Base-by-base conservation (phyloP, 1,140 invertebrate genomes). In the Thalassaphorura encarpata region DNA sequence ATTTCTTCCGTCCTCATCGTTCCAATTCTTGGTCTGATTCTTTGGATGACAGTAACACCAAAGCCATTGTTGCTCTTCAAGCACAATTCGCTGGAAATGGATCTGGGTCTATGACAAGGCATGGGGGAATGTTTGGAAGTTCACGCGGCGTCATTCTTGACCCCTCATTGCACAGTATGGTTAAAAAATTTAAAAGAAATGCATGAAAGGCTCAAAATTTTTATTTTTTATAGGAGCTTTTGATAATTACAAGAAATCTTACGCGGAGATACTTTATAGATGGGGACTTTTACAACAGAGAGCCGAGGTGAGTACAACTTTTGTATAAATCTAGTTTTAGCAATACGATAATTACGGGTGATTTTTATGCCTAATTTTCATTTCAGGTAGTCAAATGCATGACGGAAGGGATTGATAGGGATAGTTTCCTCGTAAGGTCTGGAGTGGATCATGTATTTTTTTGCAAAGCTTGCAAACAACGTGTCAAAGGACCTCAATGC, bases 11-110 rank as follows among this genome's bases (percentile, higher is more conserved):
- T 64, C 79, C 84, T 50, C 76, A 85, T 52, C 76, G 87, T n/a
- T 91, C 85, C 15, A 90, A 86, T 70, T 91, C 87, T 1, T 90
- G 88, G 79, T 92, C 89, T 0, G 87, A 89, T 64, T 87, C 85
- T 0, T 72, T 84, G 18, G 88, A 92, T 67, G 80, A 83, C 63
- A 26, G 45, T 13, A 47, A 47, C 24, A 69, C 79, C n/a, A 75
- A 76, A 56, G 62, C 66, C 21, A 33, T 61, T 3, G 56, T 54
- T n/a, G 3, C 42, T 29, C 41, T 50, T 43, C 57, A 49, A 36
- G 42, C 46, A 27, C n/a, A 43, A 36, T 36, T 36, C 33, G 33
- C n/a, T 36, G 11, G 33, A 36, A 36, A 11, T n/a, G 11, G 33
- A 36, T 11, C 11, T 36, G 33, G 31, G n/a, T 36, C 11, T 36